A percentile compares a stretch with the other conserved stretches of the same genome.
These are phyloP conservation scores for Pycnonotus jocosus DNA, from an alignment of 2,113 vertebrate genomes.

Conservation along the genomic window DNA sequence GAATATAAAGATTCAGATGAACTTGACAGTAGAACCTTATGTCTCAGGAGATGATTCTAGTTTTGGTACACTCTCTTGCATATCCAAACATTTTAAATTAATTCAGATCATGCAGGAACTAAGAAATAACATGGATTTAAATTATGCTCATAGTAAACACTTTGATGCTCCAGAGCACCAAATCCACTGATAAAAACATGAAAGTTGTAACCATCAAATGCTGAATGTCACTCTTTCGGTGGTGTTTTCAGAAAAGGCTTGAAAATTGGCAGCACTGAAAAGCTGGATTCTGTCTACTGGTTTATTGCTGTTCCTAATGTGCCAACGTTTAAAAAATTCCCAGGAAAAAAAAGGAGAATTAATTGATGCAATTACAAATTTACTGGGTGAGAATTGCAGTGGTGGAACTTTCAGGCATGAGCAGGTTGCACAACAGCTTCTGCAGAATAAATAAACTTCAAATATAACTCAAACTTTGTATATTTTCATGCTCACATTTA, in stretches of 20 bases:
- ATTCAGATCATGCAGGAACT: background rate
- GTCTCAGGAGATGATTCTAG: background rate
- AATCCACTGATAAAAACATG: conserved; percentile 1
- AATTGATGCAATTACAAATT: background rate
- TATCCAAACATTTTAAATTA: background rate
- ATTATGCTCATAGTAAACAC: background rate
- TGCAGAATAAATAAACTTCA: background rate
- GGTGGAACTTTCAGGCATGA: background rate
- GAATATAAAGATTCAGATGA: background rate
- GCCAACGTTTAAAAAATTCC: background rate
- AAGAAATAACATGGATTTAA: background rate
- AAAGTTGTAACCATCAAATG: conserved; percentile 13
- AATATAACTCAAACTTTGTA: background rate
- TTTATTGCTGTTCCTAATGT: conserved; percentile 14
- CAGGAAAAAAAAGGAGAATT: background rate
- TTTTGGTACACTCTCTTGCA: background rate
- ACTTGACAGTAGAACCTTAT: background rate
- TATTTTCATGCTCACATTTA: background rate
- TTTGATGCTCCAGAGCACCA: background rate
- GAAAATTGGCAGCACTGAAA: background rate
- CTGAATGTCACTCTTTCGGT: background rate
- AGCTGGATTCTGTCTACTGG: background rate
- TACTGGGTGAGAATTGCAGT: background rate
- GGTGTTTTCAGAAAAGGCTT: background rate
- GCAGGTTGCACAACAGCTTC: background rate